Base-by-base conservation (phyloP, 2,797 vertebrate genomes). In the Schizothorax lantsangensis region DNA sequence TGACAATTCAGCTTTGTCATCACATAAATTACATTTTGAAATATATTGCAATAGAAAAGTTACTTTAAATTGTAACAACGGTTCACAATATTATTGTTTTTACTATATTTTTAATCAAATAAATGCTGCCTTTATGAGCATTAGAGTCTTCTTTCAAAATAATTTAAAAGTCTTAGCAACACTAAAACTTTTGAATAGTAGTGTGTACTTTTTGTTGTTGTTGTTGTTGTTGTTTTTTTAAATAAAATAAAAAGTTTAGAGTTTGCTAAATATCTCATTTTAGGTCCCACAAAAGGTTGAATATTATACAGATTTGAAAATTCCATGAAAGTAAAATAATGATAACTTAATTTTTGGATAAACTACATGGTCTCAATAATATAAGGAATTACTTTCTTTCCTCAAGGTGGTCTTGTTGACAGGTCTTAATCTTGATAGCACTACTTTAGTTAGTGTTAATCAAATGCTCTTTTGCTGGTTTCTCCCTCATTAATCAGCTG, bases 401-500 rank as follows among this genome's bases (percentile, higher is more conserved):
- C 17, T 59, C 40, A 23, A 8, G 45, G 17, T 84, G 72, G 59
- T 49, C 72, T 64, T 77, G 59, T 84, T 77, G 57, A 84, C 54
- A 2, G 38, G 40, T 77, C 38, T 84, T 84, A 23, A 81, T 81
- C 62, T 81, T 81, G 79, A 68, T 81, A 66, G 19, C 59, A 36
- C 23, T 52, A 26, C 43, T 78, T 77, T 57, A 68, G 74, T 68
- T 68, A 12, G 45, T 84, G 83, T 78, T 79, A 79, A 79, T 79
- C 23, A 85, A 78, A 57, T 68, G 33, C 74, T 68, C 45, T 69
- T 78, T 52, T 15, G 21, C 62, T 69, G 36, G 19, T 36, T 72
- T 59, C 49, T 36, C 77, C 49, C 38, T 85, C 47, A 85, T 79
- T 85, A 85, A 85, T 85, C 49, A 62, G 66, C 52, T 17, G 78